Conservation (phyloP, 2,888 invertebrate genomes). For the Drosophila siamana region DNA sequence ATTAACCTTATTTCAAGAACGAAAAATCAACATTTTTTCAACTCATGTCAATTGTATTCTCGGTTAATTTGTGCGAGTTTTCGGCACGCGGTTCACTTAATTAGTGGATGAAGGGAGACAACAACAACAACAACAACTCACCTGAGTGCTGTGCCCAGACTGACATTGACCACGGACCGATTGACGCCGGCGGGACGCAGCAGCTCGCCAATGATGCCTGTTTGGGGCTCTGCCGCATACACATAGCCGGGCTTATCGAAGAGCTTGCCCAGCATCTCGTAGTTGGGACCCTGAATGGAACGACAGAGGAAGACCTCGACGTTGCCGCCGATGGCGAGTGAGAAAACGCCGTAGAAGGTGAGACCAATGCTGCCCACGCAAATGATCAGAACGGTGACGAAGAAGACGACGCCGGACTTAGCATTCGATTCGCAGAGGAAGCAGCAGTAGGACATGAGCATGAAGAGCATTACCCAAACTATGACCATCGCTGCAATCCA, state of each 20-base stretch:
- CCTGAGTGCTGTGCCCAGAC: slow-evolving; percentile 83
- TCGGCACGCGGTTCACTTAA: too few species aligned
- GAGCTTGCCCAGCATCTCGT: slow-evolving; percentile 88
- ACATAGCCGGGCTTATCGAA: slow-evolving; percentile 89
- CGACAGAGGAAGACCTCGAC: slow-evolving; percentile 88
- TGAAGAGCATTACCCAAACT: slow-evolving; percentile 83
- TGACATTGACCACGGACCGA: slow-evolving; percentile 84
- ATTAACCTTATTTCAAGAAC: too few species aligned
- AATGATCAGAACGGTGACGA: slow-evolving; percentile 82
- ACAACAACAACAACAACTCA: slow-evolving; percentile 69
- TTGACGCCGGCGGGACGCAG: slow-evolving; percentile 83
- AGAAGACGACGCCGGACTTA: slow-evolving; percentile 83
- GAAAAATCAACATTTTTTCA: too few species aligned
- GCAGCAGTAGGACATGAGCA: slow-evolving; percentile 84
- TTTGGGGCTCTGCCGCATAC: slow-evolving; percentile 86
- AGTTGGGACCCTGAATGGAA: slow-evolving; percentile 89
- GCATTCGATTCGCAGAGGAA: slow-evolving; percentile 84
- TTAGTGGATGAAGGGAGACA: not conserved
- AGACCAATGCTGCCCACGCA: slow-evolving; percentile 83
- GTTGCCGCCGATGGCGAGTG: slow-evolving; percentile 85
- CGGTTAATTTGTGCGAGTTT: too few species aligned
- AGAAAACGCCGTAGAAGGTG: slow-evolving; percentile 82
- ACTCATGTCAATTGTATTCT: too few species aligned
- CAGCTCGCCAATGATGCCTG: slow-evolving; percentile 84
- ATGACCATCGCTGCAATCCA: slow-evolving; percentile 83